Percentiles rank a stretch among this genome's conserved stretches.
phyloP scores from a whole-genome alignment of 2,797 vertebrate species.

The Sciurus vulgaris region DNA sequence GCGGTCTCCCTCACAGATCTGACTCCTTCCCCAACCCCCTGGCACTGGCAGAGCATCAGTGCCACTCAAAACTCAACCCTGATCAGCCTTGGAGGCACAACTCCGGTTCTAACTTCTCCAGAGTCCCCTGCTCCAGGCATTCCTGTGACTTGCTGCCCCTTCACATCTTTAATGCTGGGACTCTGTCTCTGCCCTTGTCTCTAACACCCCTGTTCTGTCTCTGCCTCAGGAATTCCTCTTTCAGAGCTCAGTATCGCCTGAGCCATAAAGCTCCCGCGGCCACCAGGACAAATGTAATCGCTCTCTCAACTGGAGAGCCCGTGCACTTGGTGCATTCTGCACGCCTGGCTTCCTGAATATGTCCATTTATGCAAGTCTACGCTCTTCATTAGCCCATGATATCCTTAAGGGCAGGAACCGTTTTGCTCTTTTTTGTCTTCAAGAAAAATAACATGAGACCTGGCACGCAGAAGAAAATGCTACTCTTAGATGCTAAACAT shows the following conservation, averaged over 20 bases:
- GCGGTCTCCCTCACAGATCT: background rate
- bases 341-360: background rate
- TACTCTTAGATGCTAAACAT: background rate
- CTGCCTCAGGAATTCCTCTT: background rate
- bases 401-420: too few relatives aligned
- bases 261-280: background rate
- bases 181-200: background rate
- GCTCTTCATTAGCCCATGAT: background rate
- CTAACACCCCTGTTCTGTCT: background rate
- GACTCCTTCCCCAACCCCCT: background rate
- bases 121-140: background rate
- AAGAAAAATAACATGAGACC: background rate
- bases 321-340: rapidly evolving
- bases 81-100: background rate
- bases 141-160: background rate
- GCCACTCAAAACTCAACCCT: background rate
- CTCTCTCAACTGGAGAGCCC: rapidly evolving
- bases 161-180: background rate
- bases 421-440: background rate
- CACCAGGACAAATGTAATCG: background rate
- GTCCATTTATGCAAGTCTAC: background rate
- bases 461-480: background rate
- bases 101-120: background rate
- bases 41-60: background rate
- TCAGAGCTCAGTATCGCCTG: background rate